A percentile compares a stretch with the other conserved stretches of the same genome.
These are phyloP conservation scores for Paramisgurnus dabryanus DNA, from an alignment of 2,113 vertebrate genomes.

Conservation along the genomic window DNA sequence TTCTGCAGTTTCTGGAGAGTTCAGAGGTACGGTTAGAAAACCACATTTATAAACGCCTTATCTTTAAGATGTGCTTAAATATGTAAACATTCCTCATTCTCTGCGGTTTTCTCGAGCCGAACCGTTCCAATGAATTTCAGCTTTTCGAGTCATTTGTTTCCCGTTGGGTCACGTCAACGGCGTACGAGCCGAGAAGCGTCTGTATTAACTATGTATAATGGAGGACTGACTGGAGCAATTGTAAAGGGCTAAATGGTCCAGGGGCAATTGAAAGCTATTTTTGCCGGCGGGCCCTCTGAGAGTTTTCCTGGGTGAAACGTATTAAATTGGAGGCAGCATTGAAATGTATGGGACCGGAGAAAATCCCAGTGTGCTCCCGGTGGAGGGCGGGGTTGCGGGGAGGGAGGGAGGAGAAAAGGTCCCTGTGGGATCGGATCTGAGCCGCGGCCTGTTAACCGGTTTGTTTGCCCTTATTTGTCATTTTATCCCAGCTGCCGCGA, in stretches of 20 bases:
- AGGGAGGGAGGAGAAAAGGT: conserved; percentile 44
- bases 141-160: background rate
- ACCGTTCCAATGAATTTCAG: background rate
- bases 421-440: conserved; percentile 78
- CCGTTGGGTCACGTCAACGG: background rate
- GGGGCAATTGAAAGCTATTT: conserved; percentile 86
- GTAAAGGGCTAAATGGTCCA: conserved; percentile 70
- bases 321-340: conserved; percentile 86
- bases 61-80: no score
- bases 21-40: conserved; percentile 80
- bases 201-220: conserved; percentile 64
- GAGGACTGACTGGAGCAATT: conserved; percentile 62
- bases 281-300: conserved; percentile 78
- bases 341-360: conserved; percentile 79
- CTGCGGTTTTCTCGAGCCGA: no score
- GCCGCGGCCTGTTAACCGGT: conserved; percentile 85
- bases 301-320: conserved; percentile 75
- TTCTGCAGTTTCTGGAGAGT: conserved; percentile 95
- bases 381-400: conserved; percentile 49
- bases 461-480: conserved; percentile 95
- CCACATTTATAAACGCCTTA: no score
- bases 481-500: conserved; percentile 94
- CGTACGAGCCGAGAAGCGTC: background rate
- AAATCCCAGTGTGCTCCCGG: conserved; percentile 70
- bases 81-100: background rate